Percentiles rank a stretch among this genome's conserved stretches.
Conservation (phyloP, 2,888 invertebrate genomes). For the Zele albiditarsus region DNA sequence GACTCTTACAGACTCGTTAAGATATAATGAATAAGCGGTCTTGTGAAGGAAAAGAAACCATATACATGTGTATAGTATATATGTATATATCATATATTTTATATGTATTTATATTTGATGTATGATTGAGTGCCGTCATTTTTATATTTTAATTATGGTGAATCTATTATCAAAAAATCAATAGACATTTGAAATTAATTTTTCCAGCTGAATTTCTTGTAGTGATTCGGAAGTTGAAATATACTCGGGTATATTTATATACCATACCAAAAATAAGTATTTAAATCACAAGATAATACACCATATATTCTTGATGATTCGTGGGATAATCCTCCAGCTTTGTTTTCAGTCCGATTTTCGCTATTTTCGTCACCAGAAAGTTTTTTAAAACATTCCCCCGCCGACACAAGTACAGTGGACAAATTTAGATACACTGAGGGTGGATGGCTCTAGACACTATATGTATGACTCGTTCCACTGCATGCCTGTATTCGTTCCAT, state of each 20-base stretch:
- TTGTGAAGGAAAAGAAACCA: not conserved
- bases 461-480: constrained; percentile 17
- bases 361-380: constrained; percentile 48
- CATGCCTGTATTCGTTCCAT: constrained; percentile 39
- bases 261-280: not conserved
- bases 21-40: not conserved
- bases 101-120: too few species aligned
- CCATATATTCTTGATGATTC: not conserved
- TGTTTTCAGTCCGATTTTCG: constrained; percentile 27
- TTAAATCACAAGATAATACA: not conserved
- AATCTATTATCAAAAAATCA: constrained; percentile 20
- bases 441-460: constrained; percentile 44
- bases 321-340: not conserved
- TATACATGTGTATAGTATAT: too few species aligned
- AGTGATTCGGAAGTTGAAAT: not conserved
- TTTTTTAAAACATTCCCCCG: constrained; percentile 49
- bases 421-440: constrained; percentile 51
- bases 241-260: not conserved
- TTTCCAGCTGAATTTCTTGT: not conserved
- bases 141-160: constrained; percentile 15
- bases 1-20: not conserved
- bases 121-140: constrained; percentile 15
- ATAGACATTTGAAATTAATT: not conserved
- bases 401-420: constrained; percentile 27
- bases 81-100: too few species aligned